Base-by-base conservation (phyloP, 2,888 invertebrate genomes). In the Orthonychiurus folsomi region DNA sequence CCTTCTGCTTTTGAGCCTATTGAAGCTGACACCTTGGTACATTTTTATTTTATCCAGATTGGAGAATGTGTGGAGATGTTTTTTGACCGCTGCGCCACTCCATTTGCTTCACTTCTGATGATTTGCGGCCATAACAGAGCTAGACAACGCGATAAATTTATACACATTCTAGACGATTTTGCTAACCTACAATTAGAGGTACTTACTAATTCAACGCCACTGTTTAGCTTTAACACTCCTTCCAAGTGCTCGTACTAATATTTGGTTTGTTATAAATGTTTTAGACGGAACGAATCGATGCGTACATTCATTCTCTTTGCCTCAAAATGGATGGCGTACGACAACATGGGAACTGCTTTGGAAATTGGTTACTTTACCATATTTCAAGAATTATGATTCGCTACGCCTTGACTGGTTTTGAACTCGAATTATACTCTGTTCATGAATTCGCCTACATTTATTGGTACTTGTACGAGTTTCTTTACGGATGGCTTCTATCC, bases 321-420 rank as follows among this genome's bases (percentile, higher is more conserved):
- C 78, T 84, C 57, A 87, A 85, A 75, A 82, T 83, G 61, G 87
- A 87, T 58, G 81, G 84, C 28, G 83, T 84, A 21, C 81, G 86
- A 24, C 84, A 85, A 52, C 88, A 89, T 76, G 78, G 86, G 56
- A 88, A 92, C 0, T 93, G 90, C 77, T 91, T 91, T 76, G 89
- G 89, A 61, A 94, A 94, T 1, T 97, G 96, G 95, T 85, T 95
- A 50, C 81, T 97, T 67, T 94, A 95, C 79, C 93, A 96, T 77
- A 92, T 93, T 55, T 81, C 94, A 57, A 81, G 88, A 54, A 86
- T 93, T 37, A 95, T 96, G 93, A 88, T 93, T 73, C 87, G 93
- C 76, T 96, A 93, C 78, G 81, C 95, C 48, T 82, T 96, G 72
- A 88, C 93, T 24, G 96, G 96, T 0, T 89, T 99, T 74, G 95